A percentile compares a stretch with the other conserved stretches of the same genome.
Evolutionary conservation across 1,140 invertebrate species (phyloP).

Genomic region (Melipona quadrifasciata): DNA sequence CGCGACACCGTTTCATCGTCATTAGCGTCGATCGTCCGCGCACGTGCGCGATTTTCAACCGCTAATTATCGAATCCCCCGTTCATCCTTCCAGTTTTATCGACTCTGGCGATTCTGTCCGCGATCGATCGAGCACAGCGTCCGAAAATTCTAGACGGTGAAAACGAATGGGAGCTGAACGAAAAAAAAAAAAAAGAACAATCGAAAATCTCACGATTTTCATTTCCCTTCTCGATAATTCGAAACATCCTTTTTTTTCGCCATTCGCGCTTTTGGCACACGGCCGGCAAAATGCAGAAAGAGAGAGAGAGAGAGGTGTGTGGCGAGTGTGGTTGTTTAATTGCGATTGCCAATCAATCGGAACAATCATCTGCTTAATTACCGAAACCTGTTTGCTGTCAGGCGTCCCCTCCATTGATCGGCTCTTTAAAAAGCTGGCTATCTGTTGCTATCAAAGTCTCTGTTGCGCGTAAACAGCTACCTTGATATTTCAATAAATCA

Average conservation of each 20-base stretch:
- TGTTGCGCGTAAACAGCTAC: background rate
- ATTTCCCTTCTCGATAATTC: slow-evolving; percentile 4
- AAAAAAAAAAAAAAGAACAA: background rate
- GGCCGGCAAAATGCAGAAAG: background rate
- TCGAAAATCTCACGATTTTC: background rate
- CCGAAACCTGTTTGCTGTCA: slow-evolving; percentile 23
- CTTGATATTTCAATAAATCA: background rate
- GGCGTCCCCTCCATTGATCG: background rate
- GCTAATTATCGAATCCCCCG: slow-evolving; percentile 31
- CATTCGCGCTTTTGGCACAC: background rate
- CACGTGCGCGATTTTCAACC: slow-evolving; percentile 2
- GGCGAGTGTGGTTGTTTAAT: slow-evolving; percentile 49
- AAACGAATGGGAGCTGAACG: background rate
- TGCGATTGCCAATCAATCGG: slow-evolving; percentile 61
- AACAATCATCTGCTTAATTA: slow-evolving; percentile 62
- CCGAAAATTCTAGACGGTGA: background rate
- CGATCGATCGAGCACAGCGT: background rate
- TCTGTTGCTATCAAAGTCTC: slow-evolving; percentile 1
- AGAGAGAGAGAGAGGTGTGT: too few relatives aligned
- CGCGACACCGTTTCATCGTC: slow-evolving; percentile 13
- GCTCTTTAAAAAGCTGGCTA: background rate
- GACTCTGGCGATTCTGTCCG: background rate
- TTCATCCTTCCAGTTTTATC: background rate
- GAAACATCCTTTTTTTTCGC: slow-evolving; percentile 17
- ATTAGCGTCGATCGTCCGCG: slow-evolving; percentile 9